Conservation (phyloP, 1,140 invertebrate species). For the Drosophila kurseongensis region DNA sequence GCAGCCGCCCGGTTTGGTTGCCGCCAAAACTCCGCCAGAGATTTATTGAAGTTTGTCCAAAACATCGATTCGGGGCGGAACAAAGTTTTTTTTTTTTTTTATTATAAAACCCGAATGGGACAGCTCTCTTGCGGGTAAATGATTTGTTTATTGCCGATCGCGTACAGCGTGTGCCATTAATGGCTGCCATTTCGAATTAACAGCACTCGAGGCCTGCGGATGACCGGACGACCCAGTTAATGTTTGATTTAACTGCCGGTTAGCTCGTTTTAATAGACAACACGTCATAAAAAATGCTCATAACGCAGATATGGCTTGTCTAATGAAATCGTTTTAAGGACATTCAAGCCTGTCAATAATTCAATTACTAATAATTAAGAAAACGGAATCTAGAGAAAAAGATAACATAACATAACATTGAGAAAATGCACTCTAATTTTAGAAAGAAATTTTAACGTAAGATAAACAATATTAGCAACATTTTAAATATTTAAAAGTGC, state of each 20-base stretch:
- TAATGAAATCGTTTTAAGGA: neutral
- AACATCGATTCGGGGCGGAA: conserved; percentile 28
- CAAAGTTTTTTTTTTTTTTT: conserved; percentile 33
- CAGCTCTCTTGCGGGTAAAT: conserved; percentile 54
- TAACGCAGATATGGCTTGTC: conserved; percentile 42
- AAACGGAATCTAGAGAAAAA: too few relatives aligned
- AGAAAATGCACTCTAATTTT: too few relatives aligned
- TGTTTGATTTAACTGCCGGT: conserved; percentile 28
- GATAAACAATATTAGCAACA: too few relatives aligned
- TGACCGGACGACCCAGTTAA: conserved; percentile 66
- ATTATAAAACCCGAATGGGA: conserved; percentile 47
- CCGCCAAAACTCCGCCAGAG: conserved; percentile 13
- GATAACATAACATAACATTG: too few relatives aligned
- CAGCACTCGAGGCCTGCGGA: conserved; percentile 37
- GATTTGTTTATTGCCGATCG: conserved; percentile 73
- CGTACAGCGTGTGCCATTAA: conserved; percentile 68
- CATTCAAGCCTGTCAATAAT: too few relatives aligned
- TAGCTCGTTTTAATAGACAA: conserved; percentile 41
- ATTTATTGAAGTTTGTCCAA: conserved; percentile 59
- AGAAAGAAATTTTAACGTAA: too few relatives aligned
- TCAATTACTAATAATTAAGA: too few relatives aligned
- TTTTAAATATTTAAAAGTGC: too few relatives aligned
- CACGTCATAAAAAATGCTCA: conserved; percentile 30
- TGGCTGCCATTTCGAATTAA: conserved; percentile 70
- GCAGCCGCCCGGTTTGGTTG: conserved; percentile 28